A percentile compares a stretch with the other conserved stretches of the same genome.
These are phyloP conservation scores for Bombus huntii DNA, from an alignment of 1,140 invertebrate genomes.

Conservation along the genomic window DNA sequence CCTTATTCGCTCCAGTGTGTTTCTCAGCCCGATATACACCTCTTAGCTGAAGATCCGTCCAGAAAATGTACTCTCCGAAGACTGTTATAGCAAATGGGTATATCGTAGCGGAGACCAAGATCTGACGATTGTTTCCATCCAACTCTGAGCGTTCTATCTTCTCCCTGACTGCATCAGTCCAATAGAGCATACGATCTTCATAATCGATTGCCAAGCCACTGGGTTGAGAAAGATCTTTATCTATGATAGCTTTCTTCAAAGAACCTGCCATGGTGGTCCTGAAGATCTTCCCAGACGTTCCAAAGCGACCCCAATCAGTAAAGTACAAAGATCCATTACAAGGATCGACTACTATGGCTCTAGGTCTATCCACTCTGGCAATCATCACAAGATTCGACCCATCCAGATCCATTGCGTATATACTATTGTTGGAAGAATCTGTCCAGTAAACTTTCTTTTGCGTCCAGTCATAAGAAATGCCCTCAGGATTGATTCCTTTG, in stretches of 20 bases:
- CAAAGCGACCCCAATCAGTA: conserved; percentile 96
- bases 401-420: conserved; percentile 97
- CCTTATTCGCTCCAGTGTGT: conserved; percentile 96
- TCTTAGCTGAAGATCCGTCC: conserved; percentile 97
- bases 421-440: conserved; percentile 96
- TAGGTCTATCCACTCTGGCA: conserved; percentile 93
- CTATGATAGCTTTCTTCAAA: conserved; percentile 93
- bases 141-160: conserved; percentile 97
- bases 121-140: conserved; percentile 90
- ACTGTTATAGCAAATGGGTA: conserved; percentile 98
- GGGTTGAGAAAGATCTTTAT: conserved; percentile 95
- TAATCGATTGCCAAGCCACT: conserved; percentile 98
- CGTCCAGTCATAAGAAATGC: conserved; percentile 98
- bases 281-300: conserved; percentile 96
- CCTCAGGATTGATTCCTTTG: conserved; percentile 95
- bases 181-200: conserved; percentile 97
- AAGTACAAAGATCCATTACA: conserved; percentile 97
- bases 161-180: conserved; percentile 98
- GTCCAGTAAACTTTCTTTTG: conserved; percentile 99
- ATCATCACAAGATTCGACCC: conserved; percentile 96
- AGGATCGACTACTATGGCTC: conserved; percentile 98
- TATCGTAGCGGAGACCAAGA: conserved; percentile 94
- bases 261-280: conserved; percentile 98
- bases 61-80: conserved; percentile 96
- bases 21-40: conserved; percentile 98